Evolutionary conservation across 92 coral and sea anemone genomes (phyloP).

Genomic region (Pocillopora meandrina): DNA sequence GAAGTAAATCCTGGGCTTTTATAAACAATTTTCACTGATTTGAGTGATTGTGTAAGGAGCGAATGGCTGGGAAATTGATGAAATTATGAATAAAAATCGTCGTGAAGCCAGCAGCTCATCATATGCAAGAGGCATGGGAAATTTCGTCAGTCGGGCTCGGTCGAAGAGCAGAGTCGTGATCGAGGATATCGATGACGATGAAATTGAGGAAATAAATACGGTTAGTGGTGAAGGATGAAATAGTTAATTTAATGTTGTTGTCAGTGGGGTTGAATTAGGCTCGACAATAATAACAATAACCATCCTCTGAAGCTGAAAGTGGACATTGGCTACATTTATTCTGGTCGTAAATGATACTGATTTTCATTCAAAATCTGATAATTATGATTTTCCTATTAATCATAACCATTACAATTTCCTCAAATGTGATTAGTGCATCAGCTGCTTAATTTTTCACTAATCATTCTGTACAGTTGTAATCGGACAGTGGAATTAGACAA

Average conservation of each 20-base stretch:
- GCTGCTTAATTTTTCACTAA: too few species aligned
- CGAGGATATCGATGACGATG: conserved; percentile 44
- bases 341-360: too few species aligned
- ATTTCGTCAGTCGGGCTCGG: neutral
- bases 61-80: too few species aligned
- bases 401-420: too few species aligned
- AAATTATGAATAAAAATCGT: conserved; percentile 22
- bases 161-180: conserved; percentile 17
- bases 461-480: too few species aligned
- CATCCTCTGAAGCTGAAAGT: too few species aligned
- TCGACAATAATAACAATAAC: too few species aligned
- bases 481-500: too few species aligned
- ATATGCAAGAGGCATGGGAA: conserved; percentile 18
- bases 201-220: conserved; percentile 32
- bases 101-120: neutral
- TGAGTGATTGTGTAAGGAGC: neutral
- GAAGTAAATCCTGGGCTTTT: neutral
- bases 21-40: neutral
- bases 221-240: neutral
- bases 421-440: too few species aligned
- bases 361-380: too few species aligned
- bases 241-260: neutral
- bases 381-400: too few species aligned
- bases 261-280: neutral
- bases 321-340: too few species aligned